phyloP scores from a whole-genome alignment of 2,113 vertebrate genomes.

The Tachuris rubrigastra region DNA sequence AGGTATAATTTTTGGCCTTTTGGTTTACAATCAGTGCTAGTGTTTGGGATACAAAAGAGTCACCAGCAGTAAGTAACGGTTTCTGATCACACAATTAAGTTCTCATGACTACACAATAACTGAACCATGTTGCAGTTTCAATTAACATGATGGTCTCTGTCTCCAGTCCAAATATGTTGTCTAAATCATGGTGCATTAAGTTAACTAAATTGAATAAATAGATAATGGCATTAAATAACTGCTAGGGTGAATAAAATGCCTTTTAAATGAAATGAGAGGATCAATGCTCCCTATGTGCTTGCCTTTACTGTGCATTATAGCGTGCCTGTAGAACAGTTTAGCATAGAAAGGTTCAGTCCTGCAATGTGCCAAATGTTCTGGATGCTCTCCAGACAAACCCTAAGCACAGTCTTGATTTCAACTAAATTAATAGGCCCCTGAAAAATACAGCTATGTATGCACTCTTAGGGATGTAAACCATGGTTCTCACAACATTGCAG shows the following conservation, averaged over 20 bases:
- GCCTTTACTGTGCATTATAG: background rate
- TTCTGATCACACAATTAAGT: constrained; percentile 28
- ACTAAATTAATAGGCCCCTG: background rate
- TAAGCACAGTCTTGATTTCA: background rate
- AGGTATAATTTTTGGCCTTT: background rate
- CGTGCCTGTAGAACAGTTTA: background rate
- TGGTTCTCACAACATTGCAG: background rate
- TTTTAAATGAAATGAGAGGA: background rate
- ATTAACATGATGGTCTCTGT: background rate
- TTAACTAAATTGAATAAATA: constrained; percentile 1
- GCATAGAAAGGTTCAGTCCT: background rate
- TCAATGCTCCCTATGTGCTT: background rate
- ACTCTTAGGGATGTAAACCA: background rate
- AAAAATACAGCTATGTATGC: background rate
- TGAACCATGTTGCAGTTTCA: background rate
- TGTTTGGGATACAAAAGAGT: background rate
- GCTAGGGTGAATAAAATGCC: background rate
- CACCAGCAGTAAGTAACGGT: background rate
- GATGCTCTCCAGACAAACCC: background rate
- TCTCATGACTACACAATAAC: background rate
- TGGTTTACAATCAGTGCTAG: background rate
- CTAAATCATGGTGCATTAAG: background rate
- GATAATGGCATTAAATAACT: background rate
- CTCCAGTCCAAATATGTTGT: background rate
- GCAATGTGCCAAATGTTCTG: background rate